A percentile compares a stretch with the other conserved stretches of the same genome.
Evolutionary conservation across 2,888 invertebrate genomes (phyloP).

Genomic region (Nasonovia ribisnigri): DNA sequence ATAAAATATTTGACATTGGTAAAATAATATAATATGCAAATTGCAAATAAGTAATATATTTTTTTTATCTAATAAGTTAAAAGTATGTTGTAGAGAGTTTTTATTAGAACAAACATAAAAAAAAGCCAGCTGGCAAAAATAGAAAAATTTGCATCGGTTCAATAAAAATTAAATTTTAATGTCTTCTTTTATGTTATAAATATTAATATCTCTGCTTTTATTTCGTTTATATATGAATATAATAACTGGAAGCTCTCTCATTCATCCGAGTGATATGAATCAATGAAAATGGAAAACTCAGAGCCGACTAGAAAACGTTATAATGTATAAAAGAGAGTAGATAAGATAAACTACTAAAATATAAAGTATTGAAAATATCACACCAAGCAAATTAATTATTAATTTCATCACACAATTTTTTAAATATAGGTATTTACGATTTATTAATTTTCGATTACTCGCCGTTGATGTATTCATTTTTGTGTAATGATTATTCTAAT

Average conservation of each 20-base stretch:
- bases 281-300: neutral
- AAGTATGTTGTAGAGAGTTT: neutral
- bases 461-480: neutral
- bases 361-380: neutral
- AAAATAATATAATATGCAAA: neutral
- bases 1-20: neutral
- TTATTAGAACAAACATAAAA: neutral
- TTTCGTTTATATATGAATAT: neutral
- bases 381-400: neutral
- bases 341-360: neutral
- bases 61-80: constrained; percentile 28
- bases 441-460: neutral
- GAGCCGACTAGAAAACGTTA: neutral
- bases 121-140: neutral
- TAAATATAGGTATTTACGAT: neutral
- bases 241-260: neutral
- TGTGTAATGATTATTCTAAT: neutral
- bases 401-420: neutral
- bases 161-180: constrained; percentile 33
- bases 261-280: neutral
- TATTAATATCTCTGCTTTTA: constrained; percentile 18
- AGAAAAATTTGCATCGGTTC: constrained; percentile 11
- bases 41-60: neutral
- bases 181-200: constrained; percentile 29
- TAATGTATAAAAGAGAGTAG: neutral